These are phyloP conservation scores for Delichon dasypus DNA, from an alignment of 2,797 vertebrate genomes.

Conservation along the genomic window DNA sequence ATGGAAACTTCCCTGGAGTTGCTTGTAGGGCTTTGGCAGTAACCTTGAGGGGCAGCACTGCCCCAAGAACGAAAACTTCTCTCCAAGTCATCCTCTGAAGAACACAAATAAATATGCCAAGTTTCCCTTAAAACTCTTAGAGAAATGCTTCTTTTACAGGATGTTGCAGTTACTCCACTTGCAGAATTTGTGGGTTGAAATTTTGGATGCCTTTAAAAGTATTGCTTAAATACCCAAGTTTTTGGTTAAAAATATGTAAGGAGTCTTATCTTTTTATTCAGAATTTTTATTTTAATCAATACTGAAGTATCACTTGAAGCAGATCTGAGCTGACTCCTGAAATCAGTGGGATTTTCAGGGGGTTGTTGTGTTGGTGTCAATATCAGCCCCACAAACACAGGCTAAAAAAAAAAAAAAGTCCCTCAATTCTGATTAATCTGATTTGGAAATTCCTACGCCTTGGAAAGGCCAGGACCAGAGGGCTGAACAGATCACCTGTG, in stretches of 20 bases:
- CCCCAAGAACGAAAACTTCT: neutral
- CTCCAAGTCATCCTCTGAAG: neutral
- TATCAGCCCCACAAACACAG: neutral
- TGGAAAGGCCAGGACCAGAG: neutral
- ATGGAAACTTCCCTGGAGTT: neutral
- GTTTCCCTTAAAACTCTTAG: neutral
- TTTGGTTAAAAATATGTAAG: neutral
- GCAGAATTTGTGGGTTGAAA: neutral
- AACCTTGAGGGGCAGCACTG: neutral
- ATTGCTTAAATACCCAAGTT: rapidly evolving
- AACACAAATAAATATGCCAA: neutral
- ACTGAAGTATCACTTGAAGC: neutral
- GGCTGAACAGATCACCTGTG: neutral
- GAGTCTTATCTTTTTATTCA: neutral
- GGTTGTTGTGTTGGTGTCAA: neutral
- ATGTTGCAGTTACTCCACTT: neutral
- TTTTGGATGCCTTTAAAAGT: neutral
- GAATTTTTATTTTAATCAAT: neutral
- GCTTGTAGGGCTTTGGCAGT: neutral
- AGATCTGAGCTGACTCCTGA: neutral
- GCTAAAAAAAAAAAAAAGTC: neutral
- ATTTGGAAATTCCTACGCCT: neutral
- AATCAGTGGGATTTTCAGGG: neutral
- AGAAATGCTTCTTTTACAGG: neutral
- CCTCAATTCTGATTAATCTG: neutral